Conservation (phyloP, 2,888 invertebrate genomes). For the Meganola albula region DNA sequence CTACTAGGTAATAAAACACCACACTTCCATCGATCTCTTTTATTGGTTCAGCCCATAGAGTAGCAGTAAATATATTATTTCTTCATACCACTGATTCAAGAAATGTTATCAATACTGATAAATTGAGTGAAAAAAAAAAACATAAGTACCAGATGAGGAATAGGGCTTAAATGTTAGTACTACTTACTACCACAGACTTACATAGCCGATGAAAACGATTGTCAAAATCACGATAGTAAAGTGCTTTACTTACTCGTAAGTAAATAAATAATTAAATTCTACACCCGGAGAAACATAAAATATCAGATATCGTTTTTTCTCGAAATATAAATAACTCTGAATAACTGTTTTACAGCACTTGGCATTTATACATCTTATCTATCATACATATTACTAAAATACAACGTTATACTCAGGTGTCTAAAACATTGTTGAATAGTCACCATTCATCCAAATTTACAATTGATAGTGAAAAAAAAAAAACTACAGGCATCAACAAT, state of each 20-base stretch:
- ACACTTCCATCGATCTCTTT: conserved; percentile 36
- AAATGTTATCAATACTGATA: conserved; percentile 26
- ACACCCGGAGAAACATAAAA: no score
- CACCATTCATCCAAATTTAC: conserved; percentile 18
- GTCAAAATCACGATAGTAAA: conserved; percentile 3
- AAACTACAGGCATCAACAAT: conserved; percentile 28
- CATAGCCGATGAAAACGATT: conserved; percentile 12
- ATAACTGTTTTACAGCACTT: conserved; percentile 16
- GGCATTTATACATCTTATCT: conserved; percentile 13
- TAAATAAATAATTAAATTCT: conserved; percentile 11
- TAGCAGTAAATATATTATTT: conserved; percentile 30
- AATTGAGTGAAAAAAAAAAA: conserved; percentile 8
- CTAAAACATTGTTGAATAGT: conserved; percentile 13
- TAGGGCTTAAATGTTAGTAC: conserved; percentile 4
- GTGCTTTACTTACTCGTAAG: conserved; percentile 8
- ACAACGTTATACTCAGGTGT: conserved; percentile 17
- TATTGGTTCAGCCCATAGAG: conserved; percentile 38
- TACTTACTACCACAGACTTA: conserved; percentile 3
- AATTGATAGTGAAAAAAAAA: conserved; percentile 17
- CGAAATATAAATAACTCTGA: conserved; percentile 14
- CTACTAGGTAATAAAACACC: conserved; percentile 25
- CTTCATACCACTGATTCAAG: conserved; percentile 28
- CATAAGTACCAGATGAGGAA: conserved; percentile 11
- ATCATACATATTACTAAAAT: conserved; percentile 14
- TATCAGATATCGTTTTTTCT: no score